Conservation (phyloP, 2,797 vertebrate species). For the Balearica regulorum region DNA sequence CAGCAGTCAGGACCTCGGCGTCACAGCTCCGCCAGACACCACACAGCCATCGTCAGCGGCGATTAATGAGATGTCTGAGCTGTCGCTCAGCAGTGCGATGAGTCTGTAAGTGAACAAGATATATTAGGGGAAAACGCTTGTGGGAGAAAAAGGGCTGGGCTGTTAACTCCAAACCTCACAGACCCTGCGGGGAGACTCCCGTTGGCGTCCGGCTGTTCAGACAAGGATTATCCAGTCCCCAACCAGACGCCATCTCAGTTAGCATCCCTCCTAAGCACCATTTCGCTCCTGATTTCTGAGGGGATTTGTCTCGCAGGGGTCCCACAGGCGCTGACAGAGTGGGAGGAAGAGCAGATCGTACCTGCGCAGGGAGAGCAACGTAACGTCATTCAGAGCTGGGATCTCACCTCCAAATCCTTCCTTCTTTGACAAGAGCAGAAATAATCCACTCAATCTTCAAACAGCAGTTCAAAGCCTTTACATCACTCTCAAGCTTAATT, state of each 20-base stretch:
- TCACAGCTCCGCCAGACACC: fast-evolving
- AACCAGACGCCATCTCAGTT: fast-evolving
- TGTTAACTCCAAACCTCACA: background rate
- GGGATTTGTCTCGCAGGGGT: background rate
- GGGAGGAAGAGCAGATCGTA: background rate
- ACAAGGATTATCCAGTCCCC: background rate
- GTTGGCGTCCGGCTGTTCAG: fast-evolving
- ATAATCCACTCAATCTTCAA: constrained; percentile 20
- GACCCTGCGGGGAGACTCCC: background rate
- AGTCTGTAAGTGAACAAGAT: background rate
- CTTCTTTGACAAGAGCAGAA: background rate
- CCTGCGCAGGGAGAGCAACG: background rate
- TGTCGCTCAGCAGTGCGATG: fast-evolving
- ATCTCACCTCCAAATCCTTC: background rate
- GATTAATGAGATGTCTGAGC: background rate
- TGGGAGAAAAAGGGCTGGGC: background rate
- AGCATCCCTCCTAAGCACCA: background rate
- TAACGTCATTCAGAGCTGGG: background rate
- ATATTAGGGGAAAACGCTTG: fast-evolving
- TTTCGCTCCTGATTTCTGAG: background rate
- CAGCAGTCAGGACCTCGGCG: fast-evolving
- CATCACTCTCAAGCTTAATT: constrained; percentile 36
- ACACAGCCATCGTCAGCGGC: fast-evolving
- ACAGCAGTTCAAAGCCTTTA: constrained; percentile 49
- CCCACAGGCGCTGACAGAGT: background rate